Base-by-base conservation (phyloP, 2,113 vertebrate species). In the Osmerus mordax region DNA sequence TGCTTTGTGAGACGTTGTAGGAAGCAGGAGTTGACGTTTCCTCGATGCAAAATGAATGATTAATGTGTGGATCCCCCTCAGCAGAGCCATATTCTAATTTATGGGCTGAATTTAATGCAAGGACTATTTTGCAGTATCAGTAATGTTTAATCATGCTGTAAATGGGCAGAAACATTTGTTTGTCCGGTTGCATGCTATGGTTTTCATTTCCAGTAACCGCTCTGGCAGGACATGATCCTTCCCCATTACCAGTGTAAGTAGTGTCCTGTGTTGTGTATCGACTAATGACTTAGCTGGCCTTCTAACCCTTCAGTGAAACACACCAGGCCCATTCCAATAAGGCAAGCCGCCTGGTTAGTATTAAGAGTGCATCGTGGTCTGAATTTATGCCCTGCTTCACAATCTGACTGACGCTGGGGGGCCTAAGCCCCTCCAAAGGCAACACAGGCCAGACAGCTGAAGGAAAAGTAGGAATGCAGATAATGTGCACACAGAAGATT, bases 401-500 rank as follows among this genome's bases (percentile, higher is more conserved):
- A 29, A 69, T 73, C 65, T 73, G 60, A 61, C 71, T 5, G 71
- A 64, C 61, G 4, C 25, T 74, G 72, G 75, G 67, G 69, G 32
- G 78, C 79, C 76, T 82, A 85, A 86, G 80, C 84, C 77, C 16
- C 15, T 78, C 71, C 63, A 77, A 81, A 79, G 69, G 72, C 73
- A 73, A 71, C 83, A 81, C 78, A 82, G 76, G 78, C 76, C 69
- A 52, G 73, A 65, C 65, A 81, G 61, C 67, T 53, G 73, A 81
- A 84, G 71, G 76, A 87, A 82, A 74, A 88, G 72, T 28, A 74
- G 81, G 81, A 85, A 88, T 89, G 85, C 79, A 87, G 81, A 85
- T 83, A 85, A 80, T 76, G 41, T 47, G 81, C 84, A 86, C 68
- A 89, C 81, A 82, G 83, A 87, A 71, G 79, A 87, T 83, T 86